Percentiles rank a stretch among this genome's conserved stretches.
Conservation (phyloP, 1,140 invertebrate species). For the Solenopsis fugax region DNA sequence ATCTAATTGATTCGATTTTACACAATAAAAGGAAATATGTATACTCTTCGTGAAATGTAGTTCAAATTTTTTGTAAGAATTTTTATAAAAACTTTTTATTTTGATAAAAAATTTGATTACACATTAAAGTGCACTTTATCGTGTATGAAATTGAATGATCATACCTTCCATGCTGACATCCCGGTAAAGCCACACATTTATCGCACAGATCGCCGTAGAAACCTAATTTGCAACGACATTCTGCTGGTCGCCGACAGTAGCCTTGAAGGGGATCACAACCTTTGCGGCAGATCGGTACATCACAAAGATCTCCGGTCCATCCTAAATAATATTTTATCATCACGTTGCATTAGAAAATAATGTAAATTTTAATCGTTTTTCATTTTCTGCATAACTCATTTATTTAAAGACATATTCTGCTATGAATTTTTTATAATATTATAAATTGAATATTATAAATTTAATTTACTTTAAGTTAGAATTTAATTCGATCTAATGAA, state of each 20-base stretch:
- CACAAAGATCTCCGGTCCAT: constrained; percentile 97
- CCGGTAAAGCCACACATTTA: constrained; percentile 94
- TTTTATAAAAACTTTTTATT: neutral
- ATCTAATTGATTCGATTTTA: neutral
- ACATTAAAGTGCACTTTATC: neutral
- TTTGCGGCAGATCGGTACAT: constrained; percentile 95
- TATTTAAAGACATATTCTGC: neutral
- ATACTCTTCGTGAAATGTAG: neutral
- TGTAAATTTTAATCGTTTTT: neutral
- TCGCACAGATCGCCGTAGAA: constrained; percentile 94
- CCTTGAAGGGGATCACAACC: constrained; percentile 97
- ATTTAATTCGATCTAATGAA: neutral
- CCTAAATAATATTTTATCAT: constrained; percentile 79
- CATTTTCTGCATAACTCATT: neutral
- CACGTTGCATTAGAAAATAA: neutral
- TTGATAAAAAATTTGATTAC: neutral
- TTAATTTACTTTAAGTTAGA: constrained; percentile 12
- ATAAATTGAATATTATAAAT: neutral
- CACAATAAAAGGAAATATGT: neutral
- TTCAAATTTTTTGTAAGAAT: neutral
- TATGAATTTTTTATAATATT: neutral
- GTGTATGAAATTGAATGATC: neutral
- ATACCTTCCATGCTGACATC: constrained; percentile 93
- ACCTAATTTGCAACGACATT: constrained; percentile 94
- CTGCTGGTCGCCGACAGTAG: constrained; percentile 95